Base-by-base conservation (phyloP, 2,888 invertebrate species). In the Drosophila pseudotalamancana region DNA sequence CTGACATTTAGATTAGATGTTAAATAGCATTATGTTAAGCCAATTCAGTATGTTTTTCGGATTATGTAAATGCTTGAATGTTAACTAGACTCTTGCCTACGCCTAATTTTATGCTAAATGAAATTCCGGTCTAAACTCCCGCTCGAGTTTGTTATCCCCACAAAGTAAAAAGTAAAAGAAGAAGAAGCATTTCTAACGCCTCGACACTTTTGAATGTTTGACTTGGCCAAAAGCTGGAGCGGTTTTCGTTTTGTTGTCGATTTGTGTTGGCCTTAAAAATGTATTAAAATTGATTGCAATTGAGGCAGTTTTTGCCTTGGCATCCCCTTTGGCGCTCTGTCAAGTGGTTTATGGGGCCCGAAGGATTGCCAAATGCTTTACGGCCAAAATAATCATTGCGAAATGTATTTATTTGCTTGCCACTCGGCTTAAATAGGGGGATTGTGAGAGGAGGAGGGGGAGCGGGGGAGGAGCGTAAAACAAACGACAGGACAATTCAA, bases 261-360 rank as follows among this genome's bases (percentile, higher is more conserved):
- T 5, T 9, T 1, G 4, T 29, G 23, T 39, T 42, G 51, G 42
- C 46, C 70, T 40, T 42, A 29, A 46, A 45, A 59, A 54, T 70
- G 57, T 65, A 72, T 65, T 56, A 54, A 72, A 86, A 83, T 83
- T 83, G 80, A 80, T 86, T 83, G 81, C 81, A 71, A 74, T 77
- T 83, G 66, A 45, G 68, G 54, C 63, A 62, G 57, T 46, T 53
- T 35, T 4, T 5, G 14, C n/a, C n/a, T n/a, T n/a, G n/a, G n/a
- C n/a, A n/a, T 8, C 37, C 19, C 37, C 57, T 19, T 5, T 25
- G 27, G 27, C 11, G 34, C n/a, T n/a, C 40, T 53, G 63, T 56
- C 77, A 54, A 83, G 67, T 79, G 74, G 59, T 86, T 81, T 86
- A 81, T 83, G 70, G 77, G 77, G 80, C 84, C 84, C 84, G 48